Evolutionary conservation across 1,140 invertebrate species (phyloP).

Genomic region (Dysdera silvatica): DNA sequence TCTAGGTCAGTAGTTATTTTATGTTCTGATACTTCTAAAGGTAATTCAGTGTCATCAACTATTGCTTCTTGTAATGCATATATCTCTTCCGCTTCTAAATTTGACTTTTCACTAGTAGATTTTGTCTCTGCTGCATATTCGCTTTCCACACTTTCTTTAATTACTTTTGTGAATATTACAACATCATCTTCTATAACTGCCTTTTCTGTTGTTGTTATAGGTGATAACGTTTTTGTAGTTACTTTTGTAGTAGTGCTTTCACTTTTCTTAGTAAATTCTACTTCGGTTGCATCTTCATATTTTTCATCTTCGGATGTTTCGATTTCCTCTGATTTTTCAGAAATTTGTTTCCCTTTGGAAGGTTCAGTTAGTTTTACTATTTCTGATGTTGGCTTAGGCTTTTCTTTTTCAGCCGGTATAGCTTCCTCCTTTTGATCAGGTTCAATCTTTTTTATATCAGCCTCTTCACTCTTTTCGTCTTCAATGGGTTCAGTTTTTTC

Average conservation of each 20-base stretch:
- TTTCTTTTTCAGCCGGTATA: background rate
- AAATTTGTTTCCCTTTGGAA: no score
- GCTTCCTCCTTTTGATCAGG: conserved; percentile 14
- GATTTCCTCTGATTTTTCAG: conserved; percentile 25
- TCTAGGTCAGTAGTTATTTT: no score
- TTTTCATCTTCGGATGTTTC: conserved; percentile 9
- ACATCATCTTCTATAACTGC: conserved; percentile 18
- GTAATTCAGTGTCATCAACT: no score
- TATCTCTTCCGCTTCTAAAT: no score
- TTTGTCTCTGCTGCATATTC: background rate
- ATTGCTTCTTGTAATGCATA: no score
- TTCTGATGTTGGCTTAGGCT: background rate
- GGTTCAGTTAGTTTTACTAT: background rate
- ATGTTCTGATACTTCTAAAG: no score
- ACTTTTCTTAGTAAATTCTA: background rate
- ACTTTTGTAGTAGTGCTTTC: background rate
- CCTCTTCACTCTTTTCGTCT: conserved; percentile 19
- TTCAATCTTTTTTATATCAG: conserved; percentile 27
- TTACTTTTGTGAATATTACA: background rate
- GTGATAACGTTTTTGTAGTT: background rate
- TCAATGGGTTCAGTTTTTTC: conserved; percentile 29
- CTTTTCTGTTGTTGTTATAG: background rate
- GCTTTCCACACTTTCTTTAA: background rate
- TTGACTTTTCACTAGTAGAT: no score
- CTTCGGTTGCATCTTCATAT: background rate